Percentiles rank a stretch among this genome's conserved stretches.
Conservation (phyloP, 2,113 vertebrate genomes). For the Brachionichthys hirsutus region DNA sequence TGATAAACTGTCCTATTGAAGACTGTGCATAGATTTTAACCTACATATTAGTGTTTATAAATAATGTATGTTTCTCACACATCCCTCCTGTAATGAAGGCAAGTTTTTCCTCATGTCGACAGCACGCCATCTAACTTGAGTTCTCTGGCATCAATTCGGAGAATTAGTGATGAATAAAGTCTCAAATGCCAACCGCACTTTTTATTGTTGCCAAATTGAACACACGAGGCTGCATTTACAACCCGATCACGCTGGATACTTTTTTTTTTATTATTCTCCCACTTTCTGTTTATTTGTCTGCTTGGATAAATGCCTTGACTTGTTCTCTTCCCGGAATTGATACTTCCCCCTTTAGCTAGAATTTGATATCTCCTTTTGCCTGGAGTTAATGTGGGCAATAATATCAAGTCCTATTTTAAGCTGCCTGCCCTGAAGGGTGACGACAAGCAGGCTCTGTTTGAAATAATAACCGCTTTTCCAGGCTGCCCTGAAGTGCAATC, state of each 20-base stretch:
- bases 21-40: too few species aligned
- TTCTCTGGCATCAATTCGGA: neutral
- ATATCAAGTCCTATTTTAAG: constrained; percentile 42
- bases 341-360: constrained; percentile 21
- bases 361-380: constrained; percentile 14
- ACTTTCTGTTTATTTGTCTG: constrained; percentile 5
- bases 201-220: neutral
- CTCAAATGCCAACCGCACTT: neutral
- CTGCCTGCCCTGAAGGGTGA: constrained; percentile 33
- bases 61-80: too few species aligned
- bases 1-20: too few species aligned
- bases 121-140: neutral
- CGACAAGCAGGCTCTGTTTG: constrained; percentile 21
- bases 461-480: constrained; percentile 14
- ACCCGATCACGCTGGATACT: neutral
- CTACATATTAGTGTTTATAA: too few species aligned
- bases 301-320: neutral
- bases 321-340: neutral
- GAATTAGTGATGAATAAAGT: neutral
- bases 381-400: constrained; percentile 7
- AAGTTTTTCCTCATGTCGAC: neutral
- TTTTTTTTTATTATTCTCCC: neutral
- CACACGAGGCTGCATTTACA: neutral
- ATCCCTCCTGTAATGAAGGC: neutral
- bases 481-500: constrained; percentile 28